These are phyloP conservation scores for Aphrocallistes beatrix DNA, from an alignment of 37 sponge, comb jelly and placozoan genomes.

Conservation along the genomic window DNA sequence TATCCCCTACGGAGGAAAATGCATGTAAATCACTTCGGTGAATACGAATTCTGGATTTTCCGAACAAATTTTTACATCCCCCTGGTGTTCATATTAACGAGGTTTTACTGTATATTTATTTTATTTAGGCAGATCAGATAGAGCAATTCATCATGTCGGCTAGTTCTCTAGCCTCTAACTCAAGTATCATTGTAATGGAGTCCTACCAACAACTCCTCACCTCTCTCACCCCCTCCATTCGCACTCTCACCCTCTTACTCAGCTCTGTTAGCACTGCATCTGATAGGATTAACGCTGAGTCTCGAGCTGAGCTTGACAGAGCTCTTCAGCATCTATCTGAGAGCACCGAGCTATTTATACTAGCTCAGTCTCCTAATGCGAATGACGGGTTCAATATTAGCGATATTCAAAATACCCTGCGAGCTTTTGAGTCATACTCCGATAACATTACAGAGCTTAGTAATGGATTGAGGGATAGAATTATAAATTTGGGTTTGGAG, in stretches of 20 bases:
- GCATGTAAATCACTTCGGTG: too few relatives aligned
- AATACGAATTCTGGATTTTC: too few relatives aligned
- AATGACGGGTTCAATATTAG: neutral
- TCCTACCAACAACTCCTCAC: neutral
- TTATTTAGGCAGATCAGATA: neutral
- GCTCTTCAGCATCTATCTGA: neutral
- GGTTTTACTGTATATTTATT: too few relatives aligned
- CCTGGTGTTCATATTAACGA: too few relatives aligned
- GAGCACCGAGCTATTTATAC: neutral
- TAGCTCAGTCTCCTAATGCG: neutral
- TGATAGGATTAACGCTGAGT: neutral
- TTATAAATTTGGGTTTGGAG: neutral
- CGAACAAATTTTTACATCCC: too few relatives aligned
- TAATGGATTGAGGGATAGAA: neutral
- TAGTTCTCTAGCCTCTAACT: neutral
- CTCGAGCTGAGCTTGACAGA: neutral
- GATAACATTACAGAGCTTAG: neutral
- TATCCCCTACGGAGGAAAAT: too few relatives aligned
- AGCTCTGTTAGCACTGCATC: neutral
- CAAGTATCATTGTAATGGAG: neutral
- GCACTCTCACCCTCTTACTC: neutral
- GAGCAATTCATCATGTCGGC: neutral
- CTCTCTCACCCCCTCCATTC: neutral
- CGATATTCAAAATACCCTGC: neutral
- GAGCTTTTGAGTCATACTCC: neutral